Evolutionary conservation across 2,888 invertebrate species (phyloP).

Genomic region (Synergus japonicus): DNA sequence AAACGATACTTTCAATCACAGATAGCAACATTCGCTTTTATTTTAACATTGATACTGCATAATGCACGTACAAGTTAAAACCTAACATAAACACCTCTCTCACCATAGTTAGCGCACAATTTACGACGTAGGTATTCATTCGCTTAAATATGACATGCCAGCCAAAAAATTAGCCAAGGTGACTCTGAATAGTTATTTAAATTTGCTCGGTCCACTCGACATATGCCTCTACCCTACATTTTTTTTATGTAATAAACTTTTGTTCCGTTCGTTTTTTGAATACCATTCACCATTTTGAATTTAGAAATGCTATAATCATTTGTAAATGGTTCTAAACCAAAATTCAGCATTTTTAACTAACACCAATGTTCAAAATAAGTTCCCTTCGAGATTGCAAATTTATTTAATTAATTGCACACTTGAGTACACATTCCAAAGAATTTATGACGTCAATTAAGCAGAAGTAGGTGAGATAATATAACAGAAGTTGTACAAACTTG

Average conservation of each 20-base stretch:
- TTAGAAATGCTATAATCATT: background rate
- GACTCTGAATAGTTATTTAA: slow-evolving; percentile 45
- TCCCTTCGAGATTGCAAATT: too few species aligned
- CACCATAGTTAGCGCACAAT: background rate
- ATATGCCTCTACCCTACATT: background rate
- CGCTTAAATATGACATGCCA: slow-evolving; percentile 58
- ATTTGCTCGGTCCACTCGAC: background rate
- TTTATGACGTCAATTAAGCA: too few species aligned
- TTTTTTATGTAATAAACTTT: background rate
- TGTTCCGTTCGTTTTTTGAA: too few species aligned
- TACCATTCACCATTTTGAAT: background rate
- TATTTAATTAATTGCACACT: too few species aligned
- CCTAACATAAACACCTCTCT: slow-evolving; percentile 3
- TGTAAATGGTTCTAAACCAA: too few species aligned
- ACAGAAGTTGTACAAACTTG: too few species aligned
- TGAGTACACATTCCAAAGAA: too few species aligned
- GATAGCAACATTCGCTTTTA: slow-evolving; percentile 1
- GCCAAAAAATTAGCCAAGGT: slow-evolving; percentile 62
- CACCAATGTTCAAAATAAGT: too few species aligned
- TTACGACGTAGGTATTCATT: slow-evolving; percentile 18
- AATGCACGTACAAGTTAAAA: background rate
- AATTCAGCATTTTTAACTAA: too few species aligned
- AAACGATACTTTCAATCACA: background rate
- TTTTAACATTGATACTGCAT: background rate
- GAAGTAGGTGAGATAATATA: too few species aligned